Evolutionary conservation across 2,797 vertebrate genomes (phyloP).

Genomic region (Diplodus puntazzo): DNA sequence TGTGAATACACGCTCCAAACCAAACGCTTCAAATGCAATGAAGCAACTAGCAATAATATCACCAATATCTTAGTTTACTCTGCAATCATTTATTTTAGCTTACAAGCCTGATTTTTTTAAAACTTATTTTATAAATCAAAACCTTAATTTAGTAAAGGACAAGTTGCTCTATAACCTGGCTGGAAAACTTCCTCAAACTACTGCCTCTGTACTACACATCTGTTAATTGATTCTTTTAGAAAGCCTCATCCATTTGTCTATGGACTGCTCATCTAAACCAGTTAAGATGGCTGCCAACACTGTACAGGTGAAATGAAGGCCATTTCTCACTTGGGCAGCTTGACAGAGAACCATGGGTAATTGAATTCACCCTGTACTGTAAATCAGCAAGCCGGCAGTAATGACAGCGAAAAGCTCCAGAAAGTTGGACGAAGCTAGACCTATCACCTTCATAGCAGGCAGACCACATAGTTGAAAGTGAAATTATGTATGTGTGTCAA

Average conservation of each 20-base stretch:
- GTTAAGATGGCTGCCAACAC: conserved; percentile 59
- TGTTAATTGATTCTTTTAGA: conserved; percentile 40
- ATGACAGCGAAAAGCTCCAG: conserved; percentile 38
- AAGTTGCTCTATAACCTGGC: neutral
- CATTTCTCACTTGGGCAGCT: conserved; percentile 67
- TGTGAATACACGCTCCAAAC: conserved; percentile 1
- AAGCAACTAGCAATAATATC: neutral
- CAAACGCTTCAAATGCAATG: neutral
- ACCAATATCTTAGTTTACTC: neutral
- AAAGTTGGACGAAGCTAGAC: conserved; percentile 12
- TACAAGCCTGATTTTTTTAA: neutral
- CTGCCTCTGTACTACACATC: neutral
- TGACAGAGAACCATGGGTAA: conserved; percentile 63
- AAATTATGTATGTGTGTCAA: neutral
- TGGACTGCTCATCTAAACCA: conserved; percentile 32
- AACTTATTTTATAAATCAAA: neutral
- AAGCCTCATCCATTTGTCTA: conserved; percentile 32
- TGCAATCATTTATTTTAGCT: neutral
- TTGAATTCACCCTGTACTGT: conserved; percentile 57
- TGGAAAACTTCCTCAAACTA: neutral
- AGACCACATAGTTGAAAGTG: neutral
- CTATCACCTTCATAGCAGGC: conserved; percentile 13
- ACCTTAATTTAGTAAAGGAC: neutral
- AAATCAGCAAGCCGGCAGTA: conserved; percentile 55
- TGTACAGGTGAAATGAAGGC: conserved; percentile 67